A percentile compares a stretch with the other conserved stretches of the same genome.
Conservation (phyloP, 2,797 vertebrate species). For the Ispidina lecontei region DNA sequence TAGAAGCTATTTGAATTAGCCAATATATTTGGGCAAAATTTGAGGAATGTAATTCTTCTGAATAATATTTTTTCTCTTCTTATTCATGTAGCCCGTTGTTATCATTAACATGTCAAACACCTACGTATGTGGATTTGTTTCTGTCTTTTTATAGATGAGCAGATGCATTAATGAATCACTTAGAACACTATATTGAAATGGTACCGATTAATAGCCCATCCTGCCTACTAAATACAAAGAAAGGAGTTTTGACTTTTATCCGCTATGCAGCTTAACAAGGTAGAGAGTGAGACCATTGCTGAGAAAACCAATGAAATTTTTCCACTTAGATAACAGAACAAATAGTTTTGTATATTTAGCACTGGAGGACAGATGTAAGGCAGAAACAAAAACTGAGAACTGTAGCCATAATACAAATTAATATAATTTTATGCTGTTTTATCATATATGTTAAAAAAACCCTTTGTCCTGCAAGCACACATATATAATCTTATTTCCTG, state of each 20-base stretch:
- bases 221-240: background rate
- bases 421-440: background rate
- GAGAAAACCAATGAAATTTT: slow-evolving; percentile 4
- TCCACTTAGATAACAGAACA: background rate
- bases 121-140: background rate
- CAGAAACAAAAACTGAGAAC: background rate
- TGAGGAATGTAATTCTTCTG: background rate
- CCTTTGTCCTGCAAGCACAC: background rate
- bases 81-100: background rate
- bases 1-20: background rate
- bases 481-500: background rate
- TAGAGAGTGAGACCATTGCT: background rate
- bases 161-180: background rate
- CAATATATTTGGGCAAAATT: background rate
- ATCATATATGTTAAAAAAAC: background rate
- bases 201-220: background rate
- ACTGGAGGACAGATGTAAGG: background rate
- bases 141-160: background rate
- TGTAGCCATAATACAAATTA: background rate
- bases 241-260: background rate
- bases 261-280: background rate
- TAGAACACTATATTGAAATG: background rate
- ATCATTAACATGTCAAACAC: background rate
- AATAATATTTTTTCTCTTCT: background rate
- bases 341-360: background rate